Evolutionary conservation across 2,797 vertebrate species (phyloP), one percentile per base, ranked within the genome.

Genomic region (Leptodactylus fallax): DNA sequence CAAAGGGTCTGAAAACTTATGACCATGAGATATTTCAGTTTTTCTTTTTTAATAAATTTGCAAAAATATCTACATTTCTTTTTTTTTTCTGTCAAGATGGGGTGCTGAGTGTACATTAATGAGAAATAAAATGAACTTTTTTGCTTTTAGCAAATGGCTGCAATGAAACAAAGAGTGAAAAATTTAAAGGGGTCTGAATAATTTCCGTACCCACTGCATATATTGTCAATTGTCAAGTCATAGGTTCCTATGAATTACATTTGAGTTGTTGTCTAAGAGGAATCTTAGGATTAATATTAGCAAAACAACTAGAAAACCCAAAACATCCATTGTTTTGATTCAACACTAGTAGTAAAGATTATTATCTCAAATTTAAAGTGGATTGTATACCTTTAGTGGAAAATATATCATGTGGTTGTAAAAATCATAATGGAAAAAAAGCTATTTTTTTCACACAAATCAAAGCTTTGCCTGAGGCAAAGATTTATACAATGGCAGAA

Each of bases 351-450:
- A 69, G 76, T 56, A 67, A 79, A 79, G 77, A 86, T 86, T 9
- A 58, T 25, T 71, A 56, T 71, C 85, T 80, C 25, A 74, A 51
- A 78, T 65, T 53, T 85, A 85, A 53, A 36, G 77, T 27, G 21
- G 9, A 86, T 45, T 69, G 61, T 79, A 56, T 86, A 80, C 51
- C 60, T 47, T 36, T 74, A n/a, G 17, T 71, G n/a, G 61, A 53
- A 76, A 87, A 87, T 63, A 81, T 74, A 60, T 23, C 56, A 76
- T n/a, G 8, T 55, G 56, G 78, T 87, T 55, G 58, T 87, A 76
- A 17, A 87, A 87, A 81, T 61, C 65, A 81, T 61, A 74, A 72
- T 17, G 45, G 23, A 45, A 87, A 79, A 56, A 79, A 55, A 13
- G 3, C 19, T 10, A 25, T 60, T 76, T 74, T 81, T 76, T 81